Percentiles rank a stretch among this genome's conserved stretches.
phyloP scores from a whole-genome alignment of 2,113 vertebrate genomes.

The Cichladusa arquata region DNA sequence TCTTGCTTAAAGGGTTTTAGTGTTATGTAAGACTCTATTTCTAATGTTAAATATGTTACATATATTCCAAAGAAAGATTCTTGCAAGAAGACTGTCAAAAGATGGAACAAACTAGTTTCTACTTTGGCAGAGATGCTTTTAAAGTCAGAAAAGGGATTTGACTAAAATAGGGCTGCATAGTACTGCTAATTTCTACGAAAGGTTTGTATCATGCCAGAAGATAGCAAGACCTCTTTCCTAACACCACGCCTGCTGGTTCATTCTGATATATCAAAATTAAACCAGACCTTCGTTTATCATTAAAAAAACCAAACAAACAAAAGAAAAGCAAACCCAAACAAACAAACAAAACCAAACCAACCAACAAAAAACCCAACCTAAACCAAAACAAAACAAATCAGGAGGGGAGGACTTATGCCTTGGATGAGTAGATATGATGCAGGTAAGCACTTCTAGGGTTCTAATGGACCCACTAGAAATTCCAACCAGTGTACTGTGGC shows the following conservation, averaged over 20 bases:
- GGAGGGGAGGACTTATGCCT: fast-evolving
- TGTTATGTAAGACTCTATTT: constrained; percentile 30
- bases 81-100: neutral
- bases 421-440: neutral
- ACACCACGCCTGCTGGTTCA: neutral
- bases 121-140: neutral
- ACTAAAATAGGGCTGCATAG: neutral
- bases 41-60: neutral
- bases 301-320: too few relatives aligned
- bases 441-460: neutral
- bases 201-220: neutral
- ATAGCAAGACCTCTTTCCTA: neutral
- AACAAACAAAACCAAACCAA: neutral
- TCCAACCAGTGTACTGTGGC: neutral
- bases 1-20: neutral
- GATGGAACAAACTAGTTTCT: neutral
- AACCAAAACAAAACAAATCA: neutral
- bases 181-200: neutral
- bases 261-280: neutral
- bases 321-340: neutral
- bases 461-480: neutral
- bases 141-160: neutral
- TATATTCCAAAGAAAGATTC: neutral
- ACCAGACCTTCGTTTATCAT: neutral
- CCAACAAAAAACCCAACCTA: neutral